Percentiles rank a stretch among this genome's conserved stretches.
These are phyloP conservation scores for Mola mola DNA, from an alignment of 2,113 vertebrate species.

Conservation along the genomic window DNA sequence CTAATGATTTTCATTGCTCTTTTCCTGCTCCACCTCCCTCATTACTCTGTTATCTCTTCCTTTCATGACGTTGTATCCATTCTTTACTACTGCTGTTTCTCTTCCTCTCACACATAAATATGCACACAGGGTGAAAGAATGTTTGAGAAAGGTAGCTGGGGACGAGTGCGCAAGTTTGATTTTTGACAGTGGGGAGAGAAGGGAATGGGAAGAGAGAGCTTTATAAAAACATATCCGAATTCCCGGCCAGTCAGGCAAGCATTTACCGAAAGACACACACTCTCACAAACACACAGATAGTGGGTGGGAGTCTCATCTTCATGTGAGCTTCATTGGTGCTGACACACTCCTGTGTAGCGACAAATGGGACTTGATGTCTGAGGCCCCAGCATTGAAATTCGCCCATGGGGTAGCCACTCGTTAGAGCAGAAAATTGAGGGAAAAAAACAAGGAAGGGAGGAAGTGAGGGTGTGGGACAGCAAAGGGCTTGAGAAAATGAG, in stretches of 20 bases:
- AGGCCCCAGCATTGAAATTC: conserved; percentile 61
- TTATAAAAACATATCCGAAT: conserved; percentile 52
- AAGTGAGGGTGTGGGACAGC: conserved; percentile 18
- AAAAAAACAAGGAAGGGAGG: conserved; percentile 34
- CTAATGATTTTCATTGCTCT: conserved; percentile 40
- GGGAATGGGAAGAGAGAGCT: conserved; percentile 40
- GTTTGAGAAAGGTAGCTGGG: conserved; percentile 8
- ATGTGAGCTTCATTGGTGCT: conserved; percentile 70
- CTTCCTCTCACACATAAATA: not conserved
- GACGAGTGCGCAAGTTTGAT: conserved; percentile 40
- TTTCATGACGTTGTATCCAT: not conserved
- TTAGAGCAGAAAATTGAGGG: conserved; percentile 64
- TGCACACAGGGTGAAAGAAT: not conserved
- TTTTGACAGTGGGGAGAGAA: conserved; percentile 27
- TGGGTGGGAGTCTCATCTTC: conserved; percentile 48
- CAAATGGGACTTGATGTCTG: conserved; percentile 75
- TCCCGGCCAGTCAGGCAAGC: conserved; percentile 40
- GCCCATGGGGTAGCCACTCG: conserved; percentile 70
- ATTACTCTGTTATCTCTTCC: not conserved
- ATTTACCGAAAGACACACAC: conserved; percentile 8
- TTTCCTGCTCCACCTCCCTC: conserved; percentile 8
- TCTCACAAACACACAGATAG: conserved; percentile 28
- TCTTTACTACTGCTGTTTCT: not conserved
- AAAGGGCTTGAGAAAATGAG: conserved; percentile 41
- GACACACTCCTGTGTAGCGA: conserved; percentile 67